Percentiles rank a stretch among this genome's conserved stretches.
phyloP scores from a whole-genome alignment of 2,888 invertebrate genomes.

The Eupithecia exiguata region DNA sequence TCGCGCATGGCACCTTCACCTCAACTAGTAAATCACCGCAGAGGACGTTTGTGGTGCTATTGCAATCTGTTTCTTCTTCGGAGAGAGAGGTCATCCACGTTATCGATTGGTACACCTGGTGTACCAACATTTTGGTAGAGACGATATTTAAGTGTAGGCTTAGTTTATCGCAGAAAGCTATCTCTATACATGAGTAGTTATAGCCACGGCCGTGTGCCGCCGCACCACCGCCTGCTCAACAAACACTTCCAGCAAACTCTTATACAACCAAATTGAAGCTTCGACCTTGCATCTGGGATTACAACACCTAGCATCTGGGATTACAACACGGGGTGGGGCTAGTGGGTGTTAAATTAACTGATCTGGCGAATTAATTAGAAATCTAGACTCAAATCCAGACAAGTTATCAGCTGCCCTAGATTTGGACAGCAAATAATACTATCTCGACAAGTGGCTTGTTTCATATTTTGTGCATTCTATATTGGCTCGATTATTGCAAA shows the following conservation, averaged over 20 bases:
- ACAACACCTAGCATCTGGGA: slow-evolving; percentile 6
- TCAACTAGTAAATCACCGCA: slow-evolving; percentile 36
- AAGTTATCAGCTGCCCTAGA: slow-evolving; percentile 5
- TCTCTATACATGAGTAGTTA: neutral
- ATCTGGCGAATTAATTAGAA: slow-evolving; percentile 13
- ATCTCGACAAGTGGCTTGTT: slow-evolving; percentile 3
- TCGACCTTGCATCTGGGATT: slow-evolving; percentile 12
- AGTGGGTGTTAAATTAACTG: slow-evolving; percentile 13
- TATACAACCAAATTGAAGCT: slow-evolving; percentile 1
- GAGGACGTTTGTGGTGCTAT: slow-evolving; percentile 19
- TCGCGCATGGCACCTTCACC: slow-evolving; percentile 43
- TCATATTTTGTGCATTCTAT: slow-evolving; percentile 11
- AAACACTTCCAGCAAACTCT: neutral
- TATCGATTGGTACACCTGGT: neutral
- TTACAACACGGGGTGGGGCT: slow-evolving; percentile 13
- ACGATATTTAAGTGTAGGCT: neutral
- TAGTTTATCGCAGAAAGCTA: neutral
- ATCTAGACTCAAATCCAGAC: slow-evolving; percentile 9
- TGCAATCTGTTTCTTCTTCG: slow-evolving; percentile 14
- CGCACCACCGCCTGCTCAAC: neutral
- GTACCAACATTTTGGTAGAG: neutral
- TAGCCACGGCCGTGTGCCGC: neutral
- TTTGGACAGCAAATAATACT: neutral
- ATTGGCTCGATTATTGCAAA: slow-evolving; percentile 13
- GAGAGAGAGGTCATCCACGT: neutral